Evolutionary conservation across 2,797 vertebrate genomes (phyloP).

Genomic region (Catamblyrhynchus diadema): DNA sequence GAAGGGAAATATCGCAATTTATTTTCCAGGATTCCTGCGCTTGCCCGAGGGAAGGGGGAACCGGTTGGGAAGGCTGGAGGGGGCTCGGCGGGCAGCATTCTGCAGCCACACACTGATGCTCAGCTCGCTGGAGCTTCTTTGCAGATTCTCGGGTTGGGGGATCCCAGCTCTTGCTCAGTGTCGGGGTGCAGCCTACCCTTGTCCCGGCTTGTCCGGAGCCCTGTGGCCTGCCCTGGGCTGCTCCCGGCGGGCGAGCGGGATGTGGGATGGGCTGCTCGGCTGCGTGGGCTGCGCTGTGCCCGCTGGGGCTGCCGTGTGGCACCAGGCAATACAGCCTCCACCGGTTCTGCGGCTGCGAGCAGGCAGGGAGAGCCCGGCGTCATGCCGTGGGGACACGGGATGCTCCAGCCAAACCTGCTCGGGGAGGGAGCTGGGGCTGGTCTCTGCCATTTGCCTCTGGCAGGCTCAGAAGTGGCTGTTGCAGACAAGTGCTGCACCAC

Average conservation of each 20-base stretch:
- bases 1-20: not conserved
- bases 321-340: constrained; percentile 21
- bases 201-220: not conserved
- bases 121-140: not conserved
- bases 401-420: not conserved
- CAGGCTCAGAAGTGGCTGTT: not conserved
- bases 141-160: not conserved
- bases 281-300: not conserved
- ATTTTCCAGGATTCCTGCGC: not conserved
- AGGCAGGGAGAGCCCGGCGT: not conserved
- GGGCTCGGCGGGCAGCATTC: accelerated
- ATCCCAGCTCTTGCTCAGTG: not conserved
- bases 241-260: not conserved
- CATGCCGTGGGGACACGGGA: not conserved
- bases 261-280: not conserved
- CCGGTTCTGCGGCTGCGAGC: constrained; percentile 37
- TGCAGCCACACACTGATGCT: not conserved
- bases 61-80: not conserved
- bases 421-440: not conserved
- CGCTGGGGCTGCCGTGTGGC: not conserved
- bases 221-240: not conserved
- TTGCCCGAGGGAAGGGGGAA: not conserved
- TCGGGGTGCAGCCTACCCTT: not conserved
- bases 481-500: accelerated
- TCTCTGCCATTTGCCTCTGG: not conserved